Evolutionary conservation across 2,113 vertebrate species (phyloP).

Genomic region (Phaetusa simplex): DNA sequence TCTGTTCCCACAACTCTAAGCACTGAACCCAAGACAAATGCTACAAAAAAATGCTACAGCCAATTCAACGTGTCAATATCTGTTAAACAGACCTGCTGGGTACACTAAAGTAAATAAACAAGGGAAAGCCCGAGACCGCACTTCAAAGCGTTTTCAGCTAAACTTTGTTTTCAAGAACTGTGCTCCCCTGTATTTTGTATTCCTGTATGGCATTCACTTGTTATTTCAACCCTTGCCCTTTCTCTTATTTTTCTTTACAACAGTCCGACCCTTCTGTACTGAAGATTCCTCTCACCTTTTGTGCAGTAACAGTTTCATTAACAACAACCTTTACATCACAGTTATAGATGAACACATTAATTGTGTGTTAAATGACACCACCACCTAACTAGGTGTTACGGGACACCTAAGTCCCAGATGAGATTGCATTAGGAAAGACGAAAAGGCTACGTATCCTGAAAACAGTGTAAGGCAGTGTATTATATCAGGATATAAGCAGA

Average conservation of each 20-base stretch:
- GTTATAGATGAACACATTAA: neutral
- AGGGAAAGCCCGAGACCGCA: neutral
- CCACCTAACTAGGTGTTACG: neutral
- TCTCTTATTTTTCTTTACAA: neutral
- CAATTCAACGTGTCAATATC: neutral
- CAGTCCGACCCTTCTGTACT: rapidly evolving
- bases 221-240: neutral
- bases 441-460: neutral
- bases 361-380: neutral
- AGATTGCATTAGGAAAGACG: neutral
- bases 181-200: neutral
- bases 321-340: neutral
- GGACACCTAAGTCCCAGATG: rapidly evolving
- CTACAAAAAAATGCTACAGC: rapidly evolving
- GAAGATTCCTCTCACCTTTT: neutral
- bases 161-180: neutral
- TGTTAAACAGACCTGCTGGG: neutral
- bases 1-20: neutral
- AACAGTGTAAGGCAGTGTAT: neutral
- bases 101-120: neutral
- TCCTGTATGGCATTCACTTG: neutral
- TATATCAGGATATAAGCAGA: neutral
- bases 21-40: neutral
- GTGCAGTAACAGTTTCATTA: neutral
- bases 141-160: neutral